phyloP scores from a whole-genome alignment of 2,888 invertebrate species.

The Melolontha melolontha region DNA sequence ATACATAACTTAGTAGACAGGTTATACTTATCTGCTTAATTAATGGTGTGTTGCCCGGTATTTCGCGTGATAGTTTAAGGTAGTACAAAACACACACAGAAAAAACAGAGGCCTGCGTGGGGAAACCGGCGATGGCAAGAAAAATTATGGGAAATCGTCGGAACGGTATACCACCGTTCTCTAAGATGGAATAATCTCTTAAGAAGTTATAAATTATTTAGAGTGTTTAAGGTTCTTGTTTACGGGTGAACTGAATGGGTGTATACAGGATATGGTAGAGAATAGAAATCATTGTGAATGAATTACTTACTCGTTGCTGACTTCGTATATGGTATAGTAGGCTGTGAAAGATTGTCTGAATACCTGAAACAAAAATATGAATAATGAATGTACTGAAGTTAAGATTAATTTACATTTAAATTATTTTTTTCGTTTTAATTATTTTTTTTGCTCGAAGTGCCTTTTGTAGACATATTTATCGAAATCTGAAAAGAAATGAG shows the following conservation, averaged over 20 bases:
- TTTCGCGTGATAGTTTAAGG: constrained; percentile 50
- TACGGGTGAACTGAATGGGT: too few species aligned
- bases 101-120: neutral
- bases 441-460: too few species aligned
- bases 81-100: neutral
- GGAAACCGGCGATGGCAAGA: too few species aligned
- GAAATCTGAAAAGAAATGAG: too few species aligned
- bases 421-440: too few species aligned
- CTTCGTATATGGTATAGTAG: constrained; percentile 91
- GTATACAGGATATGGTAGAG: neutral
- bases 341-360: constrained; percentile 89
- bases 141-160: too few species aligned
- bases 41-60: constrained; percentile 46
- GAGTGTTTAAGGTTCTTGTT: too few species aligned
- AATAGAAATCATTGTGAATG: neutral
- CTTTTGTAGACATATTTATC: too few species aligned
- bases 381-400: neutral
- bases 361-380: constrained; percentile 73
- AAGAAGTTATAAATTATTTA: too few species aligned
- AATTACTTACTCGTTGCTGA: constrained; percentile 85
- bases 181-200: too few species aligned
- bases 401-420: too few species aligned
- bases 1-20: constrained; percentile 41
- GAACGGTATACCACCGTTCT: too few species aligned
- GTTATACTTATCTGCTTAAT: constrained; percentile 52